These are phyloP conservation scores for Apodemus agrarius DNA, from an alignment of 2,797 vertebrate species.

Conservation along the genomic window DNA sequence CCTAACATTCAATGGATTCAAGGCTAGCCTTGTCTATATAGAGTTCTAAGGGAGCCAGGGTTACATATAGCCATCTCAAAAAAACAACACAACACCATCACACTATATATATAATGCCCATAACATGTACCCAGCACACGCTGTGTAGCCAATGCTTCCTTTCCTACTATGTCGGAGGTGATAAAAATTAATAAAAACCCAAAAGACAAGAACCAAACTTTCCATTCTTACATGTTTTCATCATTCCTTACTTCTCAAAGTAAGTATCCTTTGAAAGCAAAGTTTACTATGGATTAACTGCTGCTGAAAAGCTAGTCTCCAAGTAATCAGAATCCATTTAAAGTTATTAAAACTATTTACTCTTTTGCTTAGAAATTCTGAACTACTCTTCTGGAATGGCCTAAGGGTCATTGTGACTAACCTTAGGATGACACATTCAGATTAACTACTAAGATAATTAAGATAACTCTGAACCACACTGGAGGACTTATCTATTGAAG, in stretches of 20 bases:
- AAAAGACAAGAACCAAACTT: constrained; percentile 56
- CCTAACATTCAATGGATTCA: background rate
- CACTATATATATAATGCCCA: background rate
- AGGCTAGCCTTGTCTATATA: background rate
- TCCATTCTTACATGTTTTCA: constrained; percentile 23
- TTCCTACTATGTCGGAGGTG: background rate
- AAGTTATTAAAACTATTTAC: constrained; percentile 2
- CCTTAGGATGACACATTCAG: background rate
- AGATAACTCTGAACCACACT: background rate
- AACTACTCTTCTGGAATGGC: background rate
- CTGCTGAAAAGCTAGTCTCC: constrained; percentile 18
- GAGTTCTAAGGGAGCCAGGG: background rate
- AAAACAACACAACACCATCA: background rate
- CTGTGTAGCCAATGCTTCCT: constrained; percentile 11
- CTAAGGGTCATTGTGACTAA: background rate
- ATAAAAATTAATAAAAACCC: background rate
- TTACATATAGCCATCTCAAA: background rate
- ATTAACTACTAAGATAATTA: constrained; percentile 6
- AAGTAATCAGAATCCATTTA: constrained; percentile 31
- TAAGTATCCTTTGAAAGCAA: background rate
- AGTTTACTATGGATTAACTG: background rate
- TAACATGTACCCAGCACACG: background rate
- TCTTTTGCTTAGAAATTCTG: constrained; percentile 63
- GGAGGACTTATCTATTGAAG: background rate
- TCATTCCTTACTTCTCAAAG: constrained; percentile 51